A percentile compares a stretch with the other conserved stretches of the same genome.
phyloP scores from a whole-genome alignment of 92 coral and sea anemone species.

The Diadumene lineata region DNA sequence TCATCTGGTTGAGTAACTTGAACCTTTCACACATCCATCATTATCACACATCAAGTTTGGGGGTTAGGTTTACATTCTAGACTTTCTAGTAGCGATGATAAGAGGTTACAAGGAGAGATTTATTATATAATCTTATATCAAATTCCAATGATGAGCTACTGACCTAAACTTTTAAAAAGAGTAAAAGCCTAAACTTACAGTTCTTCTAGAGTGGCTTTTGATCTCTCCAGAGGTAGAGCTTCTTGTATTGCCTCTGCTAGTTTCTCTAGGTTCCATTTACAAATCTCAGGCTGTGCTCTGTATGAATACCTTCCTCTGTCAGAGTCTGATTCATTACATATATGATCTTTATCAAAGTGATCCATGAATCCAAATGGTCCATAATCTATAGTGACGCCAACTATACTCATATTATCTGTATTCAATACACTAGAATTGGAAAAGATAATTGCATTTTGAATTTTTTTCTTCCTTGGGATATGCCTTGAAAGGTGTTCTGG shows the following conservation, averaged over 20 bases:
- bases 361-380: conserved; percentile 99
- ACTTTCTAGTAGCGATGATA: no score
- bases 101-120: no score
- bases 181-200: conserved; percentile 57
- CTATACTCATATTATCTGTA: conserved; percentile 97
- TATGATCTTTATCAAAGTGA: conserved; percentile 70
- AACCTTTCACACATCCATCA: no score
- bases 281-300: conserved; percentile 89
- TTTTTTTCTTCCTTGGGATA: no score
- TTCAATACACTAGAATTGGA: conserved; percentile 76
- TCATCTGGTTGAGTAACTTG: no score
- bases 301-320: conserved; percentile 79
- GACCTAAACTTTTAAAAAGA: not conserved
- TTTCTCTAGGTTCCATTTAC: conserved; percentile 92
- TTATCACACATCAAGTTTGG: no score
- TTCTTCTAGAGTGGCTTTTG: conserved; percentile 78
- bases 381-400: conserved; percentile 95
- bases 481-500: no score
- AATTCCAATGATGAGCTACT: no score
- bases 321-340: conserved; percentile 97
- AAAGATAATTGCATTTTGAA: no score
- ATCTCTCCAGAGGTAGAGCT: conserved; percentile 76
- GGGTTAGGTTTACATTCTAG: no score
- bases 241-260: conserved; percentile 90
- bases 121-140: no score